A percentile compares a stretch with the other conserved stretches of the same genome.
These are phyloP conservation scores for Eucera pruinosa DNA, from an alignment of 2,888 invertebrate genomes.

Conservation along the genomic window DNA sequence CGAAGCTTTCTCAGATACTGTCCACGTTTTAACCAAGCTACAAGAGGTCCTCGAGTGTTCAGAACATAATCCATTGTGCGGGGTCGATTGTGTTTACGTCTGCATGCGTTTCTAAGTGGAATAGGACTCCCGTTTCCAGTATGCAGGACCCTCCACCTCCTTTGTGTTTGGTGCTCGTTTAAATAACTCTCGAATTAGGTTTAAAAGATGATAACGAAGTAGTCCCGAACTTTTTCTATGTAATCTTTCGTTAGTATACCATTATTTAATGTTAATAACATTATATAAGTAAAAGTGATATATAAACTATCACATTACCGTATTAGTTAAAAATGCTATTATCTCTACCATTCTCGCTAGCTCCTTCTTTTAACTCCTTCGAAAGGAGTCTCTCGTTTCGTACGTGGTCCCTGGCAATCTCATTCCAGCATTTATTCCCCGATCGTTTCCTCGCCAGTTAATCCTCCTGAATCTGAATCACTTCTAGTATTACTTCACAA, in stretches of 20 bases:
- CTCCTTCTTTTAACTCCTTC: slow-evolving; percentile 45
- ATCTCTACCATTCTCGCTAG: slow-evolving; percentile 61
- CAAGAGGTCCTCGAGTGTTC: slow-evolving; percentile 64
- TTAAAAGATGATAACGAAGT: too few relatives aligned
- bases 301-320: too few relatives aligned
- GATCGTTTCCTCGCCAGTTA: slow-evolving; percentile 47
- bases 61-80: slow-evolving; percentile 74
- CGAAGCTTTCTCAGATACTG: slow-evolving; percentile 53
- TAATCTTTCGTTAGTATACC: too few relatives aligned
- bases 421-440: slow-evolving; percentile 47
- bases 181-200: slow-evolving; percentile 79
- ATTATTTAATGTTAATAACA: too few relatives aligned
- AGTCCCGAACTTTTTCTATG: too few relatives aligned
- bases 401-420: slow-evolving; percentile 38
- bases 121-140: slow-evolving; percentile 57
- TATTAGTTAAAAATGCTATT: too few relatives aligned
- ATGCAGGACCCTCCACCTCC: slow-evolving; percentile 17
- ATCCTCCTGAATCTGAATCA: slow-evolving; percentile 36
- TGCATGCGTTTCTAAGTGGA: slow-evolving; percentile 70
- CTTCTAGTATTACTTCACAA: slow-evolving; percentile 5
- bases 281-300: too few relatives aligned
- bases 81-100: slow-evolving; percentile 78
- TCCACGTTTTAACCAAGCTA: slow-evolving; percentile 32
- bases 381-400: slow-evolving; percentile 49
- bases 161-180: slow-evolving; percentile 62